Evolutionary conservation across 2,113 vertebrate genomes (phyloP).

Genomic region (Dicrurus megarhynchus): DNA sequence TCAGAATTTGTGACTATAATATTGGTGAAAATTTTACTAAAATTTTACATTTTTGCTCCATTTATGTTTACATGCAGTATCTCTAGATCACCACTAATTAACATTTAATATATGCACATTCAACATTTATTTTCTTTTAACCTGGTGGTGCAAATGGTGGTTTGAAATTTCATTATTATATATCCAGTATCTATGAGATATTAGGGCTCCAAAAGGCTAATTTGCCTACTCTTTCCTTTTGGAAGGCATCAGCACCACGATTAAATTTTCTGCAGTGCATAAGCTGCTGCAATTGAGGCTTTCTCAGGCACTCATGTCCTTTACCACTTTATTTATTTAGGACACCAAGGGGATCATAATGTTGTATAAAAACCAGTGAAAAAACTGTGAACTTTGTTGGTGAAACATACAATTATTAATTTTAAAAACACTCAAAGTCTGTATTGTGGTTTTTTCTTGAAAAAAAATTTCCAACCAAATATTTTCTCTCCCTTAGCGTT

Average conservation of each 20-base stretch:
- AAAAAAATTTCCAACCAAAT: accelerated
- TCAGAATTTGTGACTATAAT: neutral
- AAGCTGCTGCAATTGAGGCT: neutral
- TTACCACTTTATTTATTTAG: neutral
- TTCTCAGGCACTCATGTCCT: neutral
- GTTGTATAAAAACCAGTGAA: neutral
- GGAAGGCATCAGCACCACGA: neutral
- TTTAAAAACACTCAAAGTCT: neutral
- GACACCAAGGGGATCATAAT: neutral
- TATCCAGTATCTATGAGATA: neutral
- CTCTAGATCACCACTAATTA: neutral
- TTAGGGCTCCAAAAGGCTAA: neutral
- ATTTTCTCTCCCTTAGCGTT: neutral
- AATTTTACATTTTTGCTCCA: neutral
- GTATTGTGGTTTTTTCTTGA: neutral
- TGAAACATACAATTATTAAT: neutral
- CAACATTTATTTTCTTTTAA: neutral
- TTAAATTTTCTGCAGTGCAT: neutral
- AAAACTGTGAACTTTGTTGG: neutral
- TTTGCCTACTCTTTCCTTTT: neutral
- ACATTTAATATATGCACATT: neutral
- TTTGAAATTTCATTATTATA: neutral
- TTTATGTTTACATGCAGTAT: neutral
- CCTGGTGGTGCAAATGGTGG: neutral
- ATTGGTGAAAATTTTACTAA: neutral